Evolutionary conservation across 2,888 invertebrate genomes (phyloP), one percentile per base, ranked within the genome.

Genomic region (Epinotia demarniana): DNA sequence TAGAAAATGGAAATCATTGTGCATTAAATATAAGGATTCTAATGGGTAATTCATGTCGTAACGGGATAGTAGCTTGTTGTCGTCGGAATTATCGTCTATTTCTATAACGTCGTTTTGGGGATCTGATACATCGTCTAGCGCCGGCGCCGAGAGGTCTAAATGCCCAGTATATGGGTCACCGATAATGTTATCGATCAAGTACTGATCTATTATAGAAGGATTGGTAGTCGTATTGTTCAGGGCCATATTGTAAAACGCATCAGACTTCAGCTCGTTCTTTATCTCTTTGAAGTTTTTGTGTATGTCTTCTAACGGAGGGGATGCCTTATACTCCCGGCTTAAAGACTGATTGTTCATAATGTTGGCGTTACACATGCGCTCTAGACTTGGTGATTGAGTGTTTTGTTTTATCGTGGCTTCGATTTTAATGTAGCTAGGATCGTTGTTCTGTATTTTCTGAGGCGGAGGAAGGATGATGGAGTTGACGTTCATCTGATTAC

Each of bases 1-100:
- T 19, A 93, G 80, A 78, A 93, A 93, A 81, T 92, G 92, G 73
- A 92, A 93, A 77, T 94, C 94, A 77, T 90, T 93, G 78, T 93
- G 93, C 90, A 92, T 92, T 19, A 92, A 83, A 71, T 92, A 93
- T 9, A 93, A 78, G 23, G 92, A 90, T 74, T 93, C 93, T 2
- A 93, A 78, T 0, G 92, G 92, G 73, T 90, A 93, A 76, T 92
- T 92, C 86, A 93, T 92, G 67, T 93, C 93, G 64, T 90, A 89
- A 0, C 93, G 86, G 6, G 92, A 92, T 68, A 93, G 79, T 1
- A 93, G 81, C 78, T 94, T 94, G 69, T 87, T 93, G 75, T 94
- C 94, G 49, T 94, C 93, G 0, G 94, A 94, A 78, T 93, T 94
- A 74, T 94, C 94, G 63, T 94, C 94, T 18, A 94, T 94, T 81